Conservation (phyloP, 1,140 invertebrate genomes). For the Diuraphis noxia region DNA sequence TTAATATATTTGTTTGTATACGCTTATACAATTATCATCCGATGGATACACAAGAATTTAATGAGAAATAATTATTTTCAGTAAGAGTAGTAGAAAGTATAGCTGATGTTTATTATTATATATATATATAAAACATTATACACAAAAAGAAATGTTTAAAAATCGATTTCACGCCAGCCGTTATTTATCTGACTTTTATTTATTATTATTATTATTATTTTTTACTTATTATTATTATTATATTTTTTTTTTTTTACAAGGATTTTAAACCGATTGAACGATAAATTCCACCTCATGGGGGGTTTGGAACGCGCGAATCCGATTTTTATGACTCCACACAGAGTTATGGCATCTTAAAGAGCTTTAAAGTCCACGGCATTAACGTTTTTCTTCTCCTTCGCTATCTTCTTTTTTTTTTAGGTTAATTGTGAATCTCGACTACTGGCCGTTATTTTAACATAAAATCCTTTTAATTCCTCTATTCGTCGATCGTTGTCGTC, state of each 20-base stretch:
- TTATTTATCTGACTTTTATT: slow-evolving; percentile 9
- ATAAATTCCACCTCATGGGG: neutral
- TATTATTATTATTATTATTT: slow-evolving; percentile 31
- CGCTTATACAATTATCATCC: neutral
- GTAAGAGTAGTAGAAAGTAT: neutral
- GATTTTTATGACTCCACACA: slow-evolving; percentile 35
- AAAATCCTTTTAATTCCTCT: neutral
- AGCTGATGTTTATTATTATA: neutral
- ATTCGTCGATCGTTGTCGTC: neutral
- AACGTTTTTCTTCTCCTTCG: slow-evolving; percentile 13
- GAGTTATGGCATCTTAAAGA: slow-evolving; percentile 46
- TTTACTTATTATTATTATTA: slow-evolving; percentile 27
- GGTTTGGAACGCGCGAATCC: slow-evolving; percentile 20
- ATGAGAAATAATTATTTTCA: neutral
- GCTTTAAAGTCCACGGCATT: slow-evolving; percentile 42
- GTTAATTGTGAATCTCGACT: slow-evolving; percentile 25
- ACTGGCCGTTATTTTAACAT: neutral
- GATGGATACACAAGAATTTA: neutral
- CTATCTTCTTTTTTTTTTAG: neutral
- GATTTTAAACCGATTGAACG: slow-evolving; percentile 38
- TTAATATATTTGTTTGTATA: neutral
- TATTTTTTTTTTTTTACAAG: slow-evolving; percentile 21
- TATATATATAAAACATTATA: neutral
- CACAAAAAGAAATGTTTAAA: slow-evolving; percentile 9
- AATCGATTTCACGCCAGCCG: neutral